phyloP scores from a whole-genome alignment of 2,797 vertebrate genomes.

The Halcyon chelicuti region DNA sequence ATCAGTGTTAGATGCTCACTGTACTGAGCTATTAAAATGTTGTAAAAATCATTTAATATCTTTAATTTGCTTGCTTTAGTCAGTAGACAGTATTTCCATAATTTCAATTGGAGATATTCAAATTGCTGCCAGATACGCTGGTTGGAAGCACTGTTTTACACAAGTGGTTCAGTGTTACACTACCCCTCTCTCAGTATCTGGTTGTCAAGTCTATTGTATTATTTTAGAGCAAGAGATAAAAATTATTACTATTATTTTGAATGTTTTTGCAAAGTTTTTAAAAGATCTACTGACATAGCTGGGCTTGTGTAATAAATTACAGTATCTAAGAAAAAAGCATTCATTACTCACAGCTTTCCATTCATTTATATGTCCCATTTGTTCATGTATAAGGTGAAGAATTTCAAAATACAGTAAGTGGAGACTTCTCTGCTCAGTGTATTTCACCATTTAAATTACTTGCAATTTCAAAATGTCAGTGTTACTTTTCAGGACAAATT shows the following conservation, averaged over 20 bases:
- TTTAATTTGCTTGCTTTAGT: not conserved
- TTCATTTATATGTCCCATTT: constrained; percentile 73
- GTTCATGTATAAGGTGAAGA: constrained; percentile 50
- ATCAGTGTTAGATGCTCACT: not conserved
- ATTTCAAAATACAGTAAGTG: constrained; percentile 68
- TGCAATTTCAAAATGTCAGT: constrained; percentile 82
- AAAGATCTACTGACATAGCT: constrained; percentile 36
- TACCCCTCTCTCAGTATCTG: not conserved
- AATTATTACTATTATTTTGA: constrained; percentile 23
- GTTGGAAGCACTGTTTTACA: not conserved
- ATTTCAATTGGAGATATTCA: not conserved
- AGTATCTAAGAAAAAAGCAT: constrained; percentile 52
- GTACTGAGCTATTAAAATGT: not conserved
- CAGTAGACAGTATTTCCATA: not conserved
- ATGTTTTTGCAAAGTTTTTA: constrained; percentile 54
- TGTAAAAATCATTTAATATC: not conserved
- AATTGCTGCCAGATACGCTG: not conserved
- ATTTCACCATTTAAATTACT: constrained; percentile 81
- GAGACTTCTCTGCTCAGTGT: constrained; percentile 72
- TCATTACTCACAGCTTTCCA: constrained; percentile 58
- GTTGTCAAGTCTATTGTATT: constrained; percentile 37
- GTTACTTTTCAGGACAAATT: constrained; percentile 86
- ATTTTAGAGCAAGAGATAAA: constrained; percentile 39
- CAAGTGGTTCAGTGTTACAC: constrained; percentile 1
- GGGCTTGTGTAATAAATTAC: constrained; percentile 18